phyloP scores from a whole-genome alignment of 2,888 invertebrate species.

The Nudaria mundana region DNA sequence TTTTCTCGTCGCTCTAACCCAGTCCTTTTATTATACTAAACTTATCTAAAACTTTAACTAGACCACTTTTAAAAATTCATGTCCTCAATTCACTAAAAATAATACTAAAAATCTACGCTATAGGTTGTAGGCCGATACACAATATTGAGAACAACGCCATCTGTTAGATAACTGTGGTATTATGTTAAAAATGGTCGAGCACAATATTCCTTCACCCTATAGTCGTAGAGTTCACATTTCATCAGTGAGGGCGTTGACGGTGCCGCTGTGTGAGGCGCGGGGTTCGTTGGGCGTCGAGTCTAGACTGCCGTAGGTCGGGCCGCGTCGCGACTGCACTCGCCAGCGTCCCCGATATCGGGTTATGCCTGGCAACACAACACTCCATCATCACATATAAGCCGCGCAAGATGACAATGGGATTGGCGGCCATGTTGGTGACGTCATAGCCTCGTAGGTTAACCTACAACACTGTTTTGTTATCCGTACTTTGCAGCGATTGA shows the following conservation, averaged over 20 bases:
- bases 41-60: slow-evolving; percentile 23
- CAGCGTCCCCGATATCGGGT: slow-evolving; percentile 74
- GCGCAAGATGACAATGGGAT: too few relatives aligned
- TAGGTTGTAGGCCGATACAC: not conserved
- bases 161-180: slow-evolving; percentile 1
- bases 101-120: slow-evolving; percentile 19
- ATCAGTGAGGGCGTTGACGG: slow-evolving; percentile 65
- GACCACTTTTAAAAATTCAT: slow-evolving; percentile 16
- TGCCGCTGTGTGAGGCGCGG: slow-evolving; percentile 52
- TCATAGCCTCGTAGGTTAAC: too few relatives aligned
- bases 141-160: slow-evolving; percentile 7
- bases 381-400: slow-evolving; percentile 9
- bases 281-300: slow-evolving; percentile 59
- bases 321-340: slow-evolving; percentile 67
- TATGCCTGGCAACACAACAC: slow-evolving; percentile 62
- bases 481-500: too few relatives aligned
- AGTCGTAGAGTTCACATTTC: slow-evolving; percentile 50
- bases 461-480: too few relatives aligned
- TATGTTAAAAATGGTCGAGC: not conserved
- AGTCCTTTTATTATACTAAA: slow-evolving; percentile 19
- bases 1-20: slow-evolving; percentile 6
- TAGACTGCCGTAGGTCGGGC: slow-evolving; percentile 84
- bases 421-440: too few relatives aligned
- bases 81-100: slow-evolving; percentile 14
- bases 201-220: slow-evolving; percentile 10